Percentiles rank a stretch among this genome's conserved stretches.
phyloP scores from a whole-genome alignment of 2,113 vertebrate genomes.

The Verasper variegatus region DNA sequence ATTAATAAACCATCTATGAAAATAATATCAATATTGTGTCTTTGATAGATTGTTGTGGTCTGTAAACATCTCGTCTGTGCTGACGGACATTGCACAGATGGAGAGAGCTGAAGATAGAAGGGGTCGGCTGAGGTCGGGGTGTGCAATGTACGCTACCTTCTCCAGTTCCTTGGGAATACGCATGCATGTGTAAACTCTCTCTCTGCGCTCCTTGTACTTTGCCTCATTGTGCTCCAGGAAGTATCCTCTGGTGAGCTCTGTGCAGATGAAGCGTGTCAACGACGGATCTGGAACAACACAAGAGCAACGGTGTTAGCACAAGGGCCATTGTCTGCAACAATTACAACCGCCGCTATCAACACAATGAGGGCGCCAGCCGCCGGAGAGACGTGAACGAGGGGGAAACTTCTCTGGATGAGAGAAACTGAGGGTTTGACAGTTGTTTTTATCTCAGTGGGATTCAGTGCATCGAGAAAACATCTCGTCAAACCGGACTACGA shows the following conservation, averaged over 20 bases:
- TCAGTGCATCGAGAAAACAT: not conserved
- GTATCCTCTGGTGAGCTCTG: conserved; percentile 96
- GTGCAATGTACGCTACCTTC: conserved; percentile 83
- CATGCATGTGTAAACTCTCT: conserved; percentile 97
- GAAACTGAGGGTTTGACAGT: no score
- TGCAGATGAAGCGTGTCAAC: conserved; percentile 90
- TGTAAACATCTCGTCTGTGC: conserved; percentile 1
- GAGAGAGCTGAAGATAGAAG: not conserved
- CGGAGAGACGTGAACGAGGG: conserved; percentile 26
- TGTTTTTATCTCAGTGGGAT: not conserved
- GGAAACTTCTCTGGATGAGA: conserved; percentile 25
- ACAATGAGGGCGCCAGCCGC: conserved; percentile 27
- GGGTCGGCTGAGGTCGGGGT: conserved; percentile 3
- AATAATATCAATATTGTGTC: no score
- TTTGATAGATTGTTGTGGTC: not conserved
- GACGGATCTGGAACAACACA: conserved; percentile 88
- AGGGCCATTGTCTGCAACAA: conserved; percentile 55
- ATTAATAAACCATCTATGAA: no score
- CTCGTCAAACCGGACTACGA: no score
- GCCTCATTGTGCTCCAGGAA: conserved; percentile 99
- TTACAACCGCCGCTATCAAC: conserved; percentile 28
- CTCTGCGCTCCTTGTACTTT: conserved; percentile 94
- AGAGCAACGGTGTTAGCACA: conserved; percentile 52
- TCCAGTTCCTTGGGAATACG: conserved; percentile 97
- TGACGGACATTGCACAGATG: conserved; percentile 9